Base-by-base conservation (phyloP, 2,888 invertebrate genomes). In the Xanthia togata region DNA sequence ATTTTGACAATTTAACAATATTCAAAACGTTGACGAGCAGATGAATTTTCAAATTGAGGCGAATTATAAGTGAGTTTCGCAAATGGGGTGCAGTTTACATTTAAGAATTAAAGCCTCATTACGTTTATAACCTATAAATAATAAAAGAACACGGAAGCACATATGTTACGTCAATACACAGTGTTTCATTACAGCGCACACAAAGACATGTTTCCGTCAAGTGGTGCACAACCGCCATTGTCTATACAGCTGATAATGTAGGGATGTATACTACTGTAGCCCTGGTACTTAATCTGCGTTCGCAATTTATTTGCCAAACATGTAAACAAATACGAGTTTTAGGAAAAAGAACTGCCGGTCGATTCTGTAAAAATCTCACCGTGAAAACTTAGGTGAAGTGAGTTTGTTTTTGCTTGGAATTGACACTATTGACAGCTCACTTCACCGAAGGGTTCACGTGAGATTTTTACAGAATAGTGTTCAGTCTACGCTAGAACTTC, bases 161-260 rank as follows among this genome's bases (percentile, higher is more conserved):
- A 2, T 23, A 59, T 35, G 5, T 59, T 50, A 47, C 57, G 31
- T 64, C 79, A 64, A 68, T 78, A 71, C 62, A 26, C 55, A 38
- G 63, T 65, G 79, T 68, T 78, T 68, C 68, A 83, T 83, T 70
- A 68, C 83, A 78, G 38, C 4, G 47, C 47, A 62, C 57, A 79
- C 83, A 83, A 67, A 83, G 80, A 83, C 78, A 80, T 70, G 31
- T 35, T 26, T 26, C 35, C 47, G 41, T 26, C 17, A 20, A 63
- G 38, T 71, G 80, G 57, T 59, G 41, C 71, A 20, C 41, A 14
- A 17, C n/a, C 26, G 26, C 53, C 14, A 81, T 81, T 84, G 81
- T 81, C 50, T 84, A 44, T n/a, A 71, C 35, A 57, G n/a, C 35
- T 78, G 83, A 60, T 70, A 77, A 44, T 67, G 78, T 50, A 65